A percentile compares a stretch with the other conserved stretches of the same genome.
Evolutionary conservation across 1,140 invertebrate genomes (phyloP).

Genomic region (Trichomalopsis sarcophagae): DNA sequence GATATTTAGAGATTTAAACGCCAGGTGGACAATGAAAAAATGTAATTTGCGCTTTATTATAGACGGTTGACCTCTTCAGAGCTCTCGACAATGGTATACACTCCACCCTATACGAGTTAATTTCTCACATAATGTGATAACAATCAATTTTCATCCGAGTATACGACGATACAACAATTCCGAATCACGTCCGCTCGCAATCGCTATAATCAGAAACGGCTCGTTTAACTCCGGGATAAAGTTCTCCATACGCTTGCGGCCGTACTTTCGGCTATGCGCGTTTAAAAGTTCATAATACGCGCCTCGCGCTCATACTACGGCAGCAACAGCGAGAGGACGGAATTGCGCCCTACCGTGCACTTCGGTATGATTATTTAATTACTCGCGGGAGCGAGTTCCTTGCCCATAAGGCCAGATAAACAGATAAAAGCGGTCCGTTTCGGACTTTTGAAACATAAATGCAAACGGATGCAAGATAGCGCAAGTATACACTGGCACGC

Average conservation of each 20-base stretch:
- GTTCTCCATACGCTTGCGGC: background rate
- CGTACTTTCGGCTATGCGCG: background rate
- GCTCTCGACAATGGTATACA: too few species aligned
- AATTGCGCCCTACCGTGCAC: background rate
- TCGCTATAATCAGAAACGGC: background rate
- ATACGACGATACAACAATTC: background rate
- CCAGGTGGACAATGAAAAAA: background rate
- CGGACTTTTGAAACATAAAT: background rate
- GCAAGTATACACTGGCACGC: background rate
- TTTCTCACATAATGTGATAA: too few species aligned
- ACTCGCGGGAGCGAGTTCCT: background rate
- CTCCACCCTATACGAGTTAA: too few species aligned
- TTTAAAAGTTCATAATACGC: conserved; percentile 4
- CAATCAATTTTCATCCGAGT: background rate
- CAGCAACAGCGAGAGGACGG: background rate
- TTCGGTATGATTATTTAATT: conserved; percentile 6
- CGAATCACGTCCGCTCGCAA: background rate
- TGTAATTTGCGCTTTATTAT: background rate
- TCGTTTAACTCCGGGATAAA: background rate
- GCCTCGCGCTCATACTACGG: too few species aligned
- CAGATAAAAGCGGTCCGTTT: background rate
- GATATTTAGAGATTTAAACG: background rate
- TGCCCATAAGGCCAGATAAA: background rate
- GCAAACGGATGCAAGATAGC: background rate
- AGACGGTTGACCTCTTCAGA: background rate